phyloP scores from a whole-genome alignment of 1,140 invertebrate genomes.

The Nasonia vitripennis region DNA sequence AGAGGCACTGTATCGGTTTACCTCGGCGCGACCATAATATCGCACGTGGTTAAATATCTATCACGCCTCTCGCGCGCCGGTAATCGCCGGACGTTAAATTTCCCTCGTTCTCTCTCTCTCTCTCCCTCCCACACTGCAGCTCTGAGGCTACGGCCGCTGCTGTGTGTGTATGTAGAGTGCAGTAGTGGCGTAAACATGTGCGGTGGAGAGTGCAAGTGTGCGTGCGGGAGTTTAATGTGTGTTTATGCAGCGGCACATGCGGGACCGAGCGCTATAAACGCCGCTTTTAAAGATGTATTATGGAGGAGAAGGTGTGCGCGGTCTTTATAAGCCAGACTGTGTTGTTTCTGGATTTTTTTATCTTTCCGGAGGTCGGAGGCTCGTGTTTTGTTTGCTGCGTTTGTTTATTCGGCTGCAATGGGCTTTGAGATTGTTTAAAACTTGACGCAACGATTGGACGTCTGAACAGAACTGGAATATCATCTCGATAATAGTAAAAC shows the following conservation, averaged over 20 bases:
- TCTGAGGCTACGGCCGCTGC: neutral
- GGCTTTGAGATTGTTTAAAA: neutral
- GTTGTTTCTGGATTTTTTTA: neutral
- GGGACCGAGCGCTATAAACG: neutral
- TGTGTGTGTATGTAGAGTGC: no score
- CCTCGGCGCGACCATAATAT: slow-evolving; percentile 45
- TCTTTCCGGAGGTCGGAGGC: neutral
- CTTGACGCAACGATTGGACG: neutral
- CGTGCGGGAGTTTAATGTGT: slow-evolving; percentile 7
- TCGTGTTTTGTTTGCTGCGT: neutral
- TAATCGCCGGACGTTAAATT: slow-evolving; percentile 46
- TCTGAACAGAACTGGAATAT: neutral
- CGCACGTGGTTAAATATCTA: slow-evolving; percentile 51
- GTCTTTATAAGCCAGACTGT: neutral
- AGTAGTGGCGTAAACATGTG: slow-evolving; percentile 12
- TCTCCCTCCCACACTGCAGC: neutral
- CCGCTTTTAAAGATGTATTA: slow-evolving; percentile 20
- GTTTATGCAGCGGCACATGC: slow-evolving; percentile 2
- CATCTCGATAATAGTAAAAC: neutral
- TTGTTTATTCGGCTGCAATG: neutral
- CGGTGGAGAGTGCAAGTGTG: neutral
- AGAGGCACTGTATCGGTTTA: slow-evolving; percentile 46
- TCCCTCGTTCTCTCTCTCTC: slow-evolving; percentile 37
- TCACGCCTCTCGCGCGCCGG: slow-evolving; percentile 22
- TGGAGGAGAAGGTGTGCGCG: neutral